phyloP scores from a whole-genome alignment of 2,888 invertebrate genomes.

The Synergus itoensis region DNA sequence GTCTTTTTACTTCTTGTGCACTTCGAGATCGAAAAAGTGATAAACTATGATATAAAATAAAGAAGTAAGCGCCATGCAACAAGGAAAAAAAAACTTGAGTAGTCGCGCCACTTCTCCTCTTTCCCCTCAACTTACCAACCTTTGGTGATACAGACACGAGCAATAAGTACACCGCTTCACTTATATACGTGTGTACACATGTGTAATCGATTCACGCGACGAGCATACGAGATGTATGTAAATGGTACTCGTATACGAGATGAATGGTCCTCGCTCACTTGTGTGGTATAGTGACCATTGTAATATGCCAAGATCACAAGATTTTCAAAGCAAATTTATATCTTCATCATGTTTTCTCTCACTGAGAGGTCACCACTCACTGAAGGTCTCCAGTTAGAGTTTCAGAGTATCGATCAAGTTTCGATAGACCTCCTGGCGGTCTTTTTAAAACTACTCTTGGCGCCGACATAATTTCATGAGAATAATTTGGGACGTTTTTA shows the following conservation, averaged over 20 bases:
- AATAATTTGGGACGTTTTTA: neutral
- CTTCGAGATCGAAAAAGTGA: neutral
- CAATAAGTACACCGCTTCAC: conserved; percentile 8
- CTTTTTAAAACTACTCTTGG: conserved; percentile 2
- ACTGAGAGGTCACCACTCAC: neutral
- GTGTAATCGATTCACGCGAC: conserved; percentile 17
- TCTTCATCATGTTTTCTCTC: conserved; percentile 4
- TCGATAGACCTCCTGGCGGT: conserved; percentile 11
- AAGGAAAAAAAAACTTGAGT: neutral
- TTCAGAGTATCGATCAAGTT: conserved; percentile 12
- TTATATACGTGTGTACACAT: conserved; percentile 1
- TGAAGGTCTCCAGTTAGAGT: neutral
- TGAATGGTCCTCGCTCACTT: neutral
- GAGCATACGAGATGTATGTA: neutral
- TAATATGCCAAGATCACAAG: conserved; percentile 20
- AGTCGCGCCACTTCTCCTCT: conserved; percentile 26
- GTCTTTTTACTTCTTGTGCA: neutral
- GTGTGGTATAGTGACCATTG: neutral
- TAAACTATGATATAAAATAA: neutral
- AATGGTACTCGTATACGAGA: neutral
- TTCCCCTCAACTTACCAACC: conserved; percentile 1
- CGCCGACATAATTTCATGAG: neutral
- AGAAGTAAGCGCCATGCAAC: conserved; percentile 17
- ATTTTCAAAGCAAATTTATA: conserved; percentile 10
- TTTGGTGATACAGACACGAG: neutral